Conservation (phyloP, 1,140 invertebrate genomes). For the Acyrthosiphon pisum region DNA sequence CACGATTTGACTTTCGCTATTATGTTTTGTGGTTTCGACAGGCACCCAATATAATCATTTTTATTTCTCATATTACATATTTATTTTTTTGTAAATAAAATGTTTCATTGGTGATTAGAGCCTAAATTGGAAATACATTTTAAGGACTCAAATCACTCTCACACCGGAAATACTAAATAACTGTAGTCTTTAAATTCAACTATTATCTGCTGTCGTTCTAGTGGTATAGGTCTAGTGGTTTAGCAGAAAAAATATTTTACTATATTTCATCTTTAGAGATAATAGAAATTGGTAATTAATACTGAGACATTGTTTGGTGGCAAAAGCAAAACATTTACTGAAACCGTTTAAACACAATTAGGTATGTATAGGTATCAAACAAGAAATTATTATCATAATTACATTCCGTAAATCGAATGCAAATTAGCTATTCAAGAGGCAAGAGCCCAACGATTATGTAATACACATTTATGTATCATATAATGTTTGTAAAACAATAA, state of each 20-base stretch:
- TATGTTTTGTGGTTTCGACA: too few relatives aligned
- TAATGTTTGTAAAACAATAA: neutral
- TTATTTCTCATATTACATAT: too few relatives aligned
- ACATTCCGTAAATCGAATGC: neutral
- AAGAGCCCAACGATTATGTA: neutral
- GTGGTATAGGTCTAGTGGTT: neutral
- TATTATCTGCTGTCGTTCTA: neutral
- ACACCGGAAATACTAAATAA: neutral
- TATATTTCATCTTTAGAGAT: neutral
- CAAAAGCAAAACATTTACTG: neutral
- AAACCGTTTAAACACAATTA: neutral
- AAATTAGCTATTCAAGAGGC: neutral
- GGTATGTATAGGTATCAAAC: neutral
- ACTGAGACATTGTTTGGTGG: neutral
- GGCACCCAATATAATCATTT: too few relatives aligned
- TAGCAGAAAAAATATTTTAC: neutral
- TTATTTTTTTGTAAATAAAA: too few relatives aligned
- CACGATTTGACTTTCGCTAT: too few relatives aligned
- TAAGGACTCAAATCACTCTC: neutral
- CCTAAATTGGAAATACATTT: neutral
- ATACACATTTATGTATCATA: neutral
- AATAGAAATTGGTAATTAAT: neutral
- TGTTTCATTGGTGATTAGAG: too few relatives aligned
- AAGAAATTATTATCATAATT: neutral
- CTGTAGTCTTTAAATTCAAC: neutral